phyloP scores from a whole-genome alignment of 2,888 invertebrate genomes.

The Cryptus armator region DNA sequence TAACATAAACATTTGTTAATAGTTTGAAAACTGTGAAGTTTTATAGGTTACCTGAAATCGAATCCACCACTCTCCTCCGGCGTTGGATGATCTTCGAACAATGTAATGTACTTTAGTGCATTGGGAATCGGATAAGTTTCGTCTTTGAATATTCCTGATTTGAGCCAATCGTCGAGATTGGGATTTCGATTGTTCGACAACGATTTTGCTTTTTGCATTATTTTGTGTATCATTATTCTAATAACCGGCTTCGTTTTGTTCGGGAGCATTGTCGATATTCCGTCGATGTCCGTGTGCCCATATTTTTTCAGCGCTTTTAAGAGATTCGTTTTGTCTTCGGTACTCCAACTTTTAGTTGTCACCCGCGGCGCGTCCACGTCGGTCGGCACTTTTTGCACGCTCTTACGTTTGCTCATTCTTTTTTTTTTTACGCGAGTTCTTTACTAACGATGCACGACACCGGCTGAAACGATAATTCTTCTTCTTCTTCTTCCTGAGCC shows the following conservation, averaged over 20 bases:
- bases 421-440: too few species aligned
- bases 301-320: constrained; percentile 76
- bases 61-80: constrained; percentile 74
- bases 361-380: background rate
- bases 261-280: constrained; percentile 74
- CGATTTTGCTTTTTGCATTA: constrained; percentile 71
- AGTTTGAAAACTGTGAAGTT: too few species aligned
- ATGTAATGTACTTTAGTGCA: constrained; percentile 77
- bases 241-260: constrained; percentile 73
- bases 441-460: too few species aligned
- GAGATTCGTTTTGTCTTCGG: constrained; percentile 74
- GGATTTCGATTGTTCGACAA: constrained; percentile 53
- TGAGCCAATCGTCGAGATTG: constrained; percentile 76
- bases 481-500: too few species aligned
- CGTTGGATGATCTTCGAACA: constrained; percentile 79
- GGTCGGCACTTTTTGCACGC: background rate
- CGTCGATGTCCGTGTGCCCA: constrained; percentile 76
- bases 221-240: constrained; percentile 75
- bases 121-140: constrained; percentile 74
- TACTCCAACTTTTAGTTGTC: constrained; percentile 72
- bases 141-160: constrained; percentile 73
- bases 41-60: constrained; percentile 65
- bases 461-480: too few species aligned
- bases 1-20: too few species aligned
- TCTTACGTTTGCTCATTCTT: constrained; percentile 28